Evolutionary conservation across 2,797 vertebrate genomes (phyloP), one percentile per base, ranked within the genome.

Genomic region (Chaetophractus vellerosus): DNA sequence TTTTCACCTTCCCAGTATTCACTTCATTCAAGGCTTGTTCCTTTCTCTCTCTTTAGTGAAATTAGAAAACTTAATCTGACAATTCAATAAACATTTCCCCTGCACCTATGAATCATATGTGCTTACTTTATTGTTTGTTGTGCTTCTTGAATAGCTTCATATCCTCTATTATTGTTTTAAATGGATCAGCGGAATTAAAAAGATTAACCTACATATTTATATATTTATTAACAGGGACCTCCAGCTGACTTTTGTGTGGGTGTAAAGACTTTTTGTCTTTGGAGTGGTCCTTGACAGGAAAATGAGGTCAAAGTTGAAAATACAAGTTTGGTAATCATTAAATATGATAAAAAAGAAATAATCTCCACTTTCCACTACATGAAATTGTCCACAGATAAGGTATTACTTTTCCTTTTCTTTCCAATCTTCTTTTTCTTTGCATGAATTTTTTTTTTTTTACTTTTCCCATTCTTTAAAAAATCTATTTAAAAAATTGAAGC

Each of bases 1-100:
- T 41, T 72, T 90, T 36, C 0, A 88, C 28, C 14, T 89, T 69
- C 19, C n/a, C 2, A 89, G 23, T 80, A 80, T 63, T 84, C 31
- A 84, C n/a, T 75, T 91, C 10, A 11, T 90, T 96, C 10, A 66
- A 81, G 38, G 52, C 48, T 75, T 93, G 48, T 15, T 95, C 72
- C 24, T 93, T 72, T 72, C 45, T 61, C 26, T 15, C 23, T 95
- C 74, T 75, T 91, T 64, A 92, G 80, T 82, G 38, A 93, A 95
- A 75, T 88, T 59, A 90, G 9, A 90, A 89, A 88, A 85, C 33
- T 84, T 76, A 82, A 74, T 76, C 0, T 69, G 16, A 72, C 28
- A 87, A 85, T 38, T 85, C 31, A 95, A 59, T 45, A 87, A 86
- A 76, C n/a, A 93, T 68, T 96, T 92, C 81, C 36, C 64, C 31